Conservation (phyloP, 2,888 invertebrate species). For the Dryomyza anilis region DNA sequence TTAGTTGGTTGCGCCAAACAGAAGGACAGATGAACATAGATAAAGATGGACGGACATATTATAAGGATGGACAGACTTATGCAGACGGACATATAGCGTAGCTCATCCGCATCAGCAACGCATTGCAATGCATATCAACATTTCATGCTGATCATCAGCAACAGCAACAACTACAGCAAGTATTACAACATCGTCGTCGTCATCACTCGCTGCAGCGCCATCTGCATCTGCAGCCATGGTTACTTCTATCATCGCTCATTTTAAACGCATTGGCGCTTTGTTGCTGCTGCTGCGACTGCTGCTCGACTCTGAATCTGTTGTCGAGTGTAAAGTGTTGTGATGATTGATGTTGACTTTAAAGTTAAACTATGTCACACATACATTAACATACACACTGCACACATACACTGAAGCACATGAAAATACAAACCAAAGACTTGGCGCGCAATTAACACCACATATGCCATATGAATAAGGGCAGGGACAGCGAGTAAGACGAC, state of each 20-base stretch:
- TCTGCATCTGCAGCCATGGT: background rate
- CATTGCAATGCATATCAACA: no score
- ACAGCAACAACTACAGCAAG: background rate
- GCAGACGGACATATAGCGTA: no score
- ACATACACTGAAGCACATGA: no score
- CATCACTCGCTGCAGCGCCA: background rate
- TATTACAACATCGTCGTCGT: no score
- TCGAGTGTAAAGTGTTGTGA: conserved; percentile 4
- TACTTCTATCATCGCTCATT: conserved; percentile 2
- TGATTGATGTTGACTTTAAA: conserved; percentile 21
- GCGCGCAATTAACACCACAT: no score
- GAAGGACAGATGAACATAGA: no score
- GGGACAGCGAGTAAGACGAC: no score
- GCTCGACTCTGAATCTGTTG: background rate
- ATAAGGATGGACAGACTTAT: no score
- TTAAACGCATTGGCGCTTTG: conserved; percentile 15
- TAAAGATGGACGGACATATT: no score
- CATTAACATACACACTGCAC: background rate
- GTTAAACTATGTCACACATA: background rate
- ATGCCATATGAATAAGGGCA: no score
- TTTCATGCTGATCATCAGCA: background rate
- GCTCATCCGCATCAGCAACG: background rate
- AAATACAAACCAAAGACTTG: no score
- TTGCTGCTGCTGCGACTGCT: no score
- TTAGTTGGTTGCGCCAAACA: conserved; percentile 1